These are phyloP conservation scores for Sebastes itinus DNA, from an alignment of 2,797 vertebrate genomes.

Conservation along the genomic window DNA sequence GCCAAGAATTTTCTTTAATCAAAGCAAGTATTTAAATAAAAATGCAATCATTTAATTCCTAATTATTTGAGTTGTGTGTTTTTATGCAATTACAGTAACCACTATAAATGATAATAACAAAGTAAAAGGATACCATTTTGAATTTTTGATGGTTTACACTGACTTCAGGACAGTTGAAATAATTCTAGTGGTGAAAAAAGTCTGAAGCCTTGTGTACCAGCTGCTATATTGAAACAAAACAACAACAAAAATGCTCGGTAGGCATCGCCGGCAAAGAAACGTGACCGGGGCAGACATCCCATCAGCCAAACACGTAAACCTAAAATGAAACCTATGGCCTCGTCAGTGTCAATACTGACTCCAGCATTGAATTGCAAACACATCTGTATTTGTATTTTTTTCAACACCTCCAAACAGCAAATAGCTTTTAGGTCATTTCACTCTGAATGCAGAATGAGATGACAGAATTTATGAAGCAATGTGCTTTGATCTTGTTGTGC, in stretches of 20 bases:
- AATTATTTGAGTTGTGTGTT: neutral
- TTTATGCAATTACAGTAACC: neutral
- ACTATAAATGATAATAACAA: neutral
- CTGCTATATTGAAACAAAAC: neutral
- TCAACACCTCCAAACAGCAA: conserved; percentile 20
- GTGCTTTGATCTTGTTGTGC: conserved; percentile 65
- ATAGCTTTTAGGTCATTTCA: conserved; percentile 51
- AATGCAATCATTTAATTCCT: neutral
- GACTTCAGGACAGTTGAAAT: neutral
- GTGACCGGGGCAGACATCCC: neutral
- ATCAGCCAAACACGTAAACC: neutral
- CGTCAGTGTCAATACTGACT: conserved; percentile 7
- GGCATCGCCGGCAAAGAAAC: neutral
- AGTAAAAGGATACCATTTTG: neutral
- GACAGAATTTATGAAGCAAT: conserved; percentile 57
- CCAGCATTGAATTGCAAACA: conserved; percentile 19
- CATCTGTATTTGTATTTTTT: conserved; percentile 28
- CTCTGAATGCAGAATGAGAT: conserved; percentile 35
- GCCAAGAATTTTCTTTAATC: neutral
- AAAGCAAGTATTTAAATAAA: neutral
- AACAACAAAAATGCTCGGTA: neutral
- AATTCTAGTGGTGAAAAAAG: neutral
- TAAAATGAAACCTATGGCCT: conserved; percentile 13
- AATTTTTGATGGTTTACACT: neutral
- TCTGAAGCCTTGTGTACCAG: neutral